Conservation (phyloP, 2,888 invertebrate species). For the Sphaerophoria taeniata region DNA sequence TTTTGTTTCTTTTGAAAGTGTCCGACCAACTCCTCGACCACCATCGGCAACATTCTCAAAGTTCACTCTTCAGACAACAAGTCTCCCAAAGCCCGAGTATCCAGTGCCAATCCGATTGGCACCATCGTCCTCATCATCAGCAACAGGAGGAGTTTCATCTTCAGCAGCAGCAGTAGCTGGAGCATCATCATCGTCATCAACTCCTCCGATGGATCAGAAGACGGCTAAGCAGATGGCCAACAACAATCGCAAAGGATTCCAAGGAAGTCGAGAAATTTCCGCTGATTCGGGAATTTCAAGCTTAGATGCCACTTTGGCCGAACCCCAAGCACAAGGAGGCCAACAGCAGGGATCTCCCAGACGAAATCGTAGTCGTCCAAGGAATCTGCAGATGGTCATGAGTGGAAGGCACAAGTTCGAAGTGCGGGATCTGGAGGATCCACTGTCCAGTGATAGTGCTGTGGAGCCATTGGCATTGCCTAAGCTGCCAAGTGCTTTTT, state of each 20-base stretch:
- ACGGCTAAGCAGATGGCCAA: conserved; percentile 89
- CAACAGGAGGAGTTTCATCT: conserved; percentile 76
- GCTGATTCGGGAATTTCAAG: conserved; percentile 83
- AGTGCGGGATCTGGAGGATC: conserved; percentile 86
- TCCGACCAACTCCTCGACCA: conserved; percentile 81
- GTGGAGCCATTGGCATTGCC: conserved; percentile 82
- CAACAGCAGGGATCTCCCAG: conserved; percentile 78
- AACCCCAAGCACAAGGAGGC: conserved; percentile 77
- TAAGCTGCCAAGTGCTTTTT: conserved; percentile 79
- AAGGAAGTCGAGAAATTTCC: conserved; percentile 82
- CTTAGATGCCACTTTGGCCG: conserved; percentile 80
- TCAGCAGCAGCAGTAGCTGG: conserved; percentile 78
- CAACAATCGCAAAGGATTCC: conserved; percentile 85
- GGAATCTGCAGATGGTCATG: conserved; percentile 90
- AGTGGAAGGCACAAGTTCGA: conserved; percentile 90
- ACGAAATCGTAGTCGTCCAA: conserved; percentile 84
- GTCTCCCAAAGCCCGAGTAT: conserved; percentile 90
- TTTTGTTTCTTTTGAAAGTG: conserved; percentile 76
- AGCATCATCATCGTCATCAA: conserved; percentile 77
- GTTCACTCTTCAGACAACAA: conserved; percentile 88
- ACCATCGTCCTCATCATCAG: conserved; percentile 19
- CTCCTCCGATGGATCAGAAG: conserved; percentile 87
- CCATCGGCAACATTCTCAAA: conserved; percentile 84
- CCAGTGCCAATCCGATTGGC: conserved; percentile 83
- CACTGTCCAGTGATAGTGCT: conserved; percentile 81